Base-by-base conservation (phyloP, 2,113 vertebrate genomes). In the Eupsittula cactorum region DNA sequence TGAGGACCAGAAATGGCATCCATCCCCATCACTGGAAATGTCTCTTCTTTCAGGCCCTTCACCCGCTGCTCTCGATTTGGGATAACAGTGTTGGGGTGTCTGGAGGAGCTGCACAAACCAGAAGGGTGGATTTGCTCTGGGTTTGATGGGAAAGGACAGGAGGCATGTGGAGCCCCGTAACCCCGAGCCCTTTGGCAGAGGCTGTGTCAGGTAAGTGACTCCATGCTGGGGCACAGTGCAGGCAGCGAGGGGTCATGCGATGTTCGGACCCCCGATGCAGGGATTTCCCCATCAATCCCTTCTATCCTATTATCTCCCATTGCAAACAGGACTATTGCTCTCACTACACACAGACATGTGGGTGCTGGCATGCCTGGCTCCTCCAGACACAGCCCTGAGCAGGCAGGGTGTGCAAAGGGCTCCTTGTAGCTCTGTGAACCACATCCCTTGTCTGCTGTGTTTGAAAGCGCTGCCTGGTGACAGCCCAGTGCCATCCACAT, bases 361-460 rank as follows among this genome's bases (percentile, higher is more conserved):
- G 47, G 52, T 63, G 37, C 67, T 75, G 39, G 49, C 13, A 16
- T 16, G 7, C 65, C 27, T 29, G 2, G 25, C 20, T 49, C 44
- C 28, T 52, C 57, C 0, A 0, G 37, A 25, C 0, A 6, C 4
- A 28, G 59, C 24, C 24, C 14, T 19, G 17, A 20, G 57, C 47
- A 64, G 39, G 62, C 33, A 64, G 33, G 11, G 75, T 4, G 4
- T 53, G 25, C 41, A 35, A 37, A 81, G 70, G 25, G 35, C 57
- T 77, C 73, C n/a, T 53, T 31, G 6, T 10, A 13, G 53, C 17
- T 75, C 74, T 1, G 1, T 8, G 74, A 91, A 62, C 8, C 19
- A 3, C n/a, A 88, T 47, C 68, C 6, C 15, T 39, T 0, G 0
- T 20, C 41, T 59, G 46, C 69, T 52, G 29, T 17, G 12, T 69